These are phyloP conservation scores for Labeo catla DNA, from an alignment of 2,113 vertebrate genomes.

Conservation along the genomic window DNA sequence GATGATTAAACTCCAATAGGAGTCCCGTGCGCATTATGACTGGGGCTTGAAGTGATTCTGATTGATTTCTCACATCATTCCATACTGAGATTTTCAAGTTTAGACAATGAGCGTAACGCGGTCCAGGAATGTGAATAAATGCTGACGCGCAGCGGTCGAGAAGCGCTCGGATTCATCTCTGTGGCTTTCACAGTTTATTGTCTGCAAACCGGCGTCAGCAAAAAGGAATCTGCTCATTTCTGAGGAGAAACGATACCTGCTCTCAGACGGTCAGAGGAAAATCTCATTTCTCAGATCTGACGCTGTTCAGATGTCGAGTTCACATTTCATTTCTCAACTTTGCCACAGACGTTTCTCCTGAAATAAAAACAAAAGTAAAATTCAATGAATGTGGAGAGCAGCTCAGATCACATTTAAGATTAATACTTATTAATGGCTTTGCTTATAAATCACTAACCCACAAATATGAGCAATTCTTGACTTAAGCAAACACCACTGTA, in stretches of 20 bases:
- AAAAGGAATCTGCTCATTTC: slow-evolving; percentile 9
- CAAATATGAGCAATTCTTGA: too few species aligned
- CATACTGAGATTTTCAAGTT: neutral
- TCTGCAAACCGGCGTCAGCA: neutral
- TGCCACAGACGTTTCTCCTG: neutral
- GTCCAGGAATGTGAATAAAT: neutral
- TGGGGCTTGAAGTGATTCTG: neutral
- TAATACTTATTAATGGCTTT: too few species aligned
- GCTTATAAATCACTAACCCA: too few species aligned
- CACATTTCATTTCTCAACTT: neutral
- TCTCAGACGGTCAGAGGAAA: neutral
- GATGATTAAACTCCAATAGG: neutral
- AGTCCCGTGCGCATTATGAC: neutral
- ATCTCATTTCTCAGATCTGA: neutral
- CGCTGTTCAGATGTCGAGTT: neutral
- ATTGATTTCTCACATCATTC: neutral
- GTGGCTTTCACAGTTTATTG: neutral
- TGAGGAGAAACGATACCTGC: neutral
- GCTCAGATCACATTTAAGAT: too few species aligned
- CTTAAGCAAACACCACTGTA: too few species aligned
- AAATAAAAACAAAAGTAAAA: neutral
- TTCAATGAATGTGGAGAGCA: too few species aligned
- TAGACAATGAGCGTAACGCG: slow-evolving; percentile 1
- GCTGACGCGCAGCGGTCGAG: neutral
- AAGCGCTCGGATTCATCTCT: neutral